Base-by-base conservation (phyloP, 2,797 vertebrate genomes). In the Ceyx erithaca region DNA sequence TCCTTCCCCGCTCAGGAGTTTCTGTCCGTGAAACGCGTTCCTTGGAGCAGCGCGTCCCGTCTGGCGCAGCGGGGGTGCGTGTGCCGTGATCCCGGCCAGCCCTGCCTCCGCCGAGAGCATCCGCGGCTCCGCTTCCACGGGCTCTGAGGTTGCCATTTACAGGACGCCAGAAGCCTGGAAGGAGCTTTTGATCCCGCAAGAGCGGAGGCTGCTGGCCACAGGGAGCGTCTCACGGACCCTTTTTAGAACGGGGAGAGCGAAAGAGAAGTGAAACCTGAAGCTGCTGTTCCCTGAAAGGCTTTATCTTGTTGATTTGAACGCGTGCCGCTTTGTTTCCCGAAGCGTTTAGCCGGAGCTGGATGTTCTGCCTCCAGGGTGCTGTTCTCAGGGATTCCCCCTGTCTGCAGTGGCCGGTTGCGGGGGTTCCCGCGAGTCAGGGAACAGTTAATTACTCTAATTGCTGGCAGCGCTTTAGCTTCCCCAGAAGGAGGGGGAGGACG, bases 361-460 rank as follows among this genome's bases (percentile, higher is more conserved):
- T 69, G 81, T 80, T 48, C 4, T 77, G 43, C 51, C 75, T 63
- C 7, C 19, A 15, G 59, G 55, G 28, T 59, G 59, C n/a, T 59
- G 0, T 76, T 79, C 31, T 82, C n/a, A 33, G 58, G 2, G 45
- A 21, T 35, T 92, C 8, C 59, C 31, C 41, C 25, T 61, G 17
- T 66, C 40, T 72, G 66, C 52, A 33, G 35, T 80, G 81, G n/a
- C 43, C 70, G 23, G 75, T 76, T 52, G 26, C 54, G 45, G 71
- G 78, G 55, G 49, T 45, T 86, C 75, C 37, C 84, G 63, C 45
- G 71, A 81, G 77, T 75, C 55, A 40, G 58, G 84, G 45, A 90
- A 76, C 66, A 33, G 64, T 73, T 92, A 89, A 90, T 94, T 80
- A 84, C 64, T 64, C 31, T 82, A 82, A 90, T 87, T 93, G 28